Percentiles rank a stretch among this genome's conserved stretches.
Conservation (phyloP, 2,113 vertebrate genomes). For the Thamnophis sirtalis region DNA sequence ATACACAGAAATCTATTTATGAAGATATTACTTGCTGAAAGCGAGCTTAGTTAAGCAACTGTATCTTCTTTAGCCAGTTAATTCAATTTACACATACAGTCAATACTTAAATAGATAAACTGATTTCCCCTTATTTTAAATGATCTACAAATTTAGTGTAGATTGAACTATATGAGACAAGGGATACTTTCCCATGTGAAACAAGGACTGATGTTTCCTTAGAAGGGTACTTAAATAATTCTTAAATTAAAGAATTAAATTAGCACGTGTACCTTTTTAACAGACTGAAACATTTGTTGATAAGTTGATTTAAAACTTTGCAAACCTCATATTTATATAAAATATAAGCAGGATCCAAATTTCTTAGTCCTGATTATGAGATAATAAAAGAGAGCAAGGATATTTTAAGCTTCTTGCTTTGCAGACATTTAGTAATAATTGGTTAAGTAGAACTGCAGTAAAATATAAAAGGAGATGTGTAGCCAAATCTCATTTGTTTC, state of each 20-base stretch:
- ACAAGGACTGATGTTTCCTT: not conserved
- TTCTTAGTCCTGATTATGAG: not conserved
- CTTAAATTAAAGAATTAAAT: not conserved
- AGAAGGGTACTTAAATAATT: not conserved
- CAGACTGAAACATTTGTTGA: not conserved
- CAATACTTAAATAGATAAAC: not conserved
- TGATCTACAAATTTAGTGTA: not conserved
- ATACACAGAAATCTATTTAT: not conserved
- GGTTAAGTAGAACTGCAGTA: not conserved
- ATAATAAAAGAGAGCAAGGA: not conserved
- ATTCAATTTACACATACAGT: not conserved
- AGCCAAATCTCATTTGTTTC: too few species aligned
- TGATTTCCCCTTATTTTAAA: not conserved
- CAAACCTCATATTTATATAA: not conserved
- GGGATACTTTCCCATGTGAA: not conserved
- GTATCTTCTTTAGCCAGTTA: not conserved
- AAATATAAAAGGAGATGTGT: not conserved
- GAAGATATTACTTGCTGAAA: not conserved
- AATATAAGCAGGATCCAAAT: not conserved
- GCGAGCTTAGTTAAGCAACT: not conserved
- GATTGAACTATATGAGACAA: not conserved
- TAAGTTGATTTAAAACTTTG: not conserved
- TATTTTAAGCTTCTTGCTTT: not conserved
- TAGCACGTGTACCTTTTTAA: not conserved
- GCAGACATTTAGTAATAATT: not conserved